These are phyloP conservation scores for Drosophila anomalata DNA, from an alignment of 2,888 invertebrate genomes.

Conservation along the genomic window DNA sequence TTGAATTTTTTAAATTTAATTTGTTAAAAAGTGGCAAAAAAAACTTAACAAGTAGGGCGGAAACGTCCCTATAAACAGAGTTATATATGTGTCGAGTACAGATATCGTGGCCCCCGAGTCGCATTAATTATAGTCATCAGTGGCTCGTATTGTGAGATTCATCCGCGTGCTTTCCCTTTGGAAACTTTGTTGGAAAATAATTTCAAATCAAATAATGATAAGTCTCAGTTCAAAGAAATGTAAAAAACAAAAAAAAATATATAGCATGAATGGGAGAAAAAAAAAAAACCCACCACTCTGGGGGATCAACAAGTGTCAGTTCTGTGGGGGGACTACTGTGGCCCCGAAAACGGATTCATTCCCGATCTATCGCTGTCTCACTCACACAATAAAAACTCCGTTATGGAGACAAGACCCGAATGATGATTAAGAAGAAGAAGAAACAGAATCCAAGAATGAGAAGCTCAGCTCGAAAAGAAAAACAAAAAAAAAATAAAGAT, in stretches of 20 bases:
- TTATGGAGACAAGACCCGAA: background rate
- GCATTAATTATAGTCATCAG: constrained; percentile 36
- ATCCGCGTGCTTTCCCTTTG: constrained; percentile 10
- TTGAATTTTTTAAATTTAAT: no score
- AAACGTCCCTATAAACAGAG: background rate
- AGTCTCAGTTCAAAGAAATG: constrained; percentile 1
- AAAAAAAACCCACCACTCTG: background rate
- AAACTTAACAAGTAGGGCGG: background rate
- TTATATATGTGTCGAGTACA: background rate
- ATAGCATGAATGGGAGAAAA: background rate
- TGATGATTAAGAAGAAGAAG: background rate
- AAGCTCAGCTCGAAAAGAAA: constrained; percentile 21
- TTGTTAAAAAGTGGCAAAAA: no score
- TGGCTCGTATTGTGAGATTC: constrained; percentile 21
- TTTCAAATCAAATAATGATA: constrained; percentile 1
- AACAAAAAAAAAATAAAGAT: background rate
- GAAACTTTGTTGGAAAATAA: constrained; percentile 4
- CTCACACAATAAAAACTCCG: background rate
- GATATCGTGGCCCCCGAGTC: constrained; percentile 12
- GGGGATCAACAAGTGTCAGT: constrained; percentile 3
- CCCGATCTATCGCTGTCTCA: background rate
- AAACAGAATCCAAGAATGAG: constrained; percentile 28
- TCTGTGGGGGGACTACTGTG: constrained; percentile 1
- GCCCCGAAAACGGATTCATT: background rate
- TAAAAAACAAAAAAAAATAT: background rate